phyloP scores from a whole-genome alignment of 2,113 vertebrate genomes.

The Saiga tatarica region DNA sequence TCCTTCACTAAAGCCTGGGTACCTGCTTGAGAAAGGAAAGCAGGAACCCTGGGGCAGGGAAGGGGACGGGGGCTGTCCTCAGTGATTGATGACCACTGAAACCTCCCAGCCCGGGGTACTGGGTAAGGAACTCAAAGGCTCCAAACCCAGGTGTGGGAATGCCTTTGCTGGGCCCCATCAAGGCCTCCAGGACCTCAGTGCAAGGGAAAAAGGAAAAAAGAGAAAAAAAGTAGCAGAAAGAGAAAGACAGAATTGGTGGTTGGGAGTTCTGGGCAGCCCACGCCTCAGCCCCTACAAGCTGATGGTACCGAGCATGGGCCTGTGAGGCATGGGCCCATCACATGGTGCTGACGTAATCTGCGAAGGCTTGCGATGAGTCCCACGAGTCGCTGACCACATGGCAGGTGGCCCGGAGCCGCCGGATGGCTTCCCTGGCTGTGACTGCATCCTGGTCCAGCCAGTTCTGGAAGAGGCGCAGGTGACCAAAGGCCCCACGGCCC shows the following conservation, averaged over 20 bases:
- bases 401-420: slow-evolving; percentile 83
- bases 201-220: slow-evolving; percentile 43
- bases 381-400: slow-evolving; percentile 84
- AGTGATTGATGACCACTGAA: slow-evolving; percentile 40
- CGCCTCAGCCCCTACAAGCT: slow-evolving; percentile 67
- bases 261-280: slow-evolving; percentile 73
- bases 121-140: slow-evolving; percentile 36
- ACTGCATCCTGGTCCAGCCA: slow-evolving; percentile 89
- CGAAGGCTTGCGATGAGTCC: slow-evolving; percentile 89
- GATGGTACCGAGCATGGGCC: slow-evolving; percentile 62
- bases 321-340: slow-evolving; percentile 76
- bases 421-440: slow-evolving; percentile 84
- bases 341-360: slow-evolving; percentile 93
- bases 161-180: slow-evolving; percentile 53
- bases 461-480: slow-evolving; percentile 90
- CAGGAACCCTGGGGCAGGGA: slow-evolving; percentile 34
- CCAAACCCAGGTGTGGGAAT: slow-evolving; percentile 56
- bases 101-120: slow-evolving; percentile 34
- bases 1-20: slow-evolving; percentile 52
- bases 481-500: slow-evolving; percentile 80
- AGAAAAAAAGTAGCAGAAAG: slow-evolving; percentile 54
- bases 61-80: background rate
- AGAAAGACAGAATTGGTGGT: slow-evolving; percentile 60
- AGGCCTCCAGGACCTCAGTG: slow-evolving; percentile 69
- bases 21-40: slow-evolving; percentile 33